Base-by-base conservation (phyloP, 1,140 invertebrate species). In the Drosophila melanica region DNA sequence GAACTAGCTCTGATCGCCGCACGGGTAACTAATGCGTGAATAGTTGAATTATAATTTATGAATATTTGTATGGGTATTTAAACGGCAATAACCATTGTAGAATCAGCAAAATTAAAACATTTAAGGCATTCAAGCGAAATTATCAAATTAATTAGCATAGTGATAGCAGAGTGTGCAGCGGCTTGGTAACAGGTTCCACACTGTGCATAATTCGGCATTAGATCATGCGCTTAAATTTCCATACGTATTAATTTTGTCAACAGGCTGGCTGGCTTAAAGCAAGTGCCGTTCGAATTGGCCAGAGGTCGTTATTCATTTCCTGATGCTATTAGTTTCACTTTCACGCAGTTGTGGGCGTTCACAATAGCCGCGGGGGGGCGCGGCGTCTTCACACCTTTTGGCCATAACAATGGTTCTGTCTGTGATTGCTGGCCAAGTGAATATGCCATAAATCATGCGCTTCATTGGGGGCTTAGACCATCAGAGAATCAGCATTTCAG, bases 81-180 rank as follows among this genome's bases (percentile, higher is more conserved):
- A 89, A 64, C 67, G 72, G 64, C 65, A 79, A 54, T 74, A 75
- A 64, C 33, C 16, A 67, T 54, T 69, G 75, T 74, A 75, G 55
- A 71, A 47, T 76, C 55, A 45, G 64, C 69, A 66, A 75, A 74
- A 47, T 66, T 81, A 89, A 86, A 86, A 82, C 84, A 86, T 81
- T 82, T 89, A 60, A 67, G 67, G 71, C 75, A 77, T 87, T 58
- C 73, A 60, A 86, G 58, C 79, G 67, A 79, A 89, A 75, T 81
- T 86, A 68, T 75, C 75, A 48, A 75, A 77, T 84, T 75, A 77
- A 89, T 89, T 87, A 66, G 76, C 76, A 77, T 87, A 69, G 39
- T 3, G 27, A 51, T 67, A 57, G 45, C 47, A 47, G 35, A 12
- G 50, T 33, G 14, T 64, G 35, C 23, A 76, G 72, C 69, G 58